Evolutionary conservation across 2,797 vertebrate genomes (phyloP), one percentile per base, ranked within the genome.

Genomic region (Etheostoma nigrum): DNA sequence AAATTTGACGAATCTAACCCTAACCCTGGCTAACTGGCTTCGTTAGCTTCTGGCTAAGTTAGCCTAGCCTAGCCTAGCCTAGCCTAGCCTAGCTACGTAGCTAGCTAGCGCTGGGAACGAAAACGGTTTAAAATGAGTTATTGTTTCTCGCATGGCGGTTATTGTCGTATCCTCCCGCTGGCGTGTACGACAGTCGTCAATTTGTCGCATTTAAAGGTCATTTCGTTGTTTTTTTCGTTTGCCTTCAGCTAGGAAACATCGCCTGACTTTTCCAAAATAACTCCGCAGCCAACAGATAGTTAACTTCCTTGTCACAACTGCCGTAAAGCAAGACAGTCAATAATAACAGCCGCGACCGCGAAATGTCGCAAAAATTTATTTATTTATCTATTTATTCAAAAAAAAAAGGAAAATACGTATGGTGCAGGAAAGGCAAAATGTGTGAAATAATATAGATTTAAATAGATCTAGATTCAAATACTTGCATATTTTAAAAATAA

Each of bases 341-440:
- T 6, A 30, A 30, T 6, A 30, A 30, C 23, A 8, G 25, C 47
- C 61, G 5, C 5, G 19, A 79, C 80, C 90, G 91, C 21, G 91
- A 93, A 94, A 61, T 93, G 93, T 91, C 80, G 85, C 53, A 83
- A 84, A 78, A 61, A 11, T 12, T 1, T 11, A 40, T 10, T 10
- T 18, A 6, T 15, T 4, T 36, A 21, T 40, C 2, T 40, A n/a
- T 40, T 9, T 44, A 23, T 57, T 5, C 9, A 9, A 36, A 51
- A 21, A 21, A 14, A 21, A 16, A 19, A 16, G 18, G 16, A 16
- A 19, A 16, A 25, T 36, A 25, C 18, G 25, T 45, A 11, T 45
- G 8, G n/a, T 44, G 8, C 21, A 61, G n/a, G 58, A 42, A 21
- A 60, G 7, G 6, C 0, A 60, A 13, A 21, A 42, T 42, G n/a